phyloP scores from a whole-genome alignment of 1,140 invertebrate genomes.

The Monomorium pharaonis region DNA sequence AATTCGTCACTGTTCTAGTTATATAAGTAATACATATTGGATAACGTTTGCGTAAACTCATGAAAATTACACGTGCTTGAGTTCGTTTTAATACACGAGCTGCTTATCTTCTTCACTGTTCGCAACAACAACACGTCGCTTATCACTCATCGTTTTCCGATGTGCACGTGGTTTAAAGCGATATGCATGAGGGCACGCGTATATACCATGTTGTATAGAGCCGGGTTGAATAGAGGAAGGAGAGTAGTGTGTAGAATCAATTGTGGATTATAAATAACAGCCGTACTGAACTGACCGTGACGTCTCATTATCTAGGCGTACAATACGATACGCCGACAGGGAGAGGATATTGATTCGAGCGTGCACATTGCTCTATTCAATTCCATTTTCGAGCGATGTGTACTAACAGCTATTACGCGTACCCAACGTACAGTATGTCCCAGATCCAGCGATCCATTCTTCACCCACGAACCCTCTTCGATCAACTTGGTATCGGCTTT shows the following conservation, averaged over 20 bases:
- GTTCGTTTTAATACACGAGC: constrained; percentile 11
- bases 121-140: neutral
- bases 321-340: constrained; percentile 15
- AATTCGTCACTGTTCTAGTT: neutral
- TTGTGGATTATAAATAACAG: constrained; percentile 57
- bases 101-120: constrained; percentile 23
- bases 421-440: neutral
- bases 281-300: constrained; percentile 30
- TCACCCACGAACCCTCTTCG: neutral
- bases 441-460: neutral
- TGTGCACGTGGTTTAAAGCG: constrained; percentile 39
- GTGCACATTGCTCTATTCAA: constrained; percentile 34
- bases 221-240: neutral
- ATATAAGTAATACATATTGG: neutral
- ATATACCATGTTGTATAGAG: neutral
- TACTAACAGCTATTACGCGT: neutral
- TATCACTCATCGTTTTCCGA: constrained; percentile 38
- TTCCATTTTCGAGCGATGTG: constrained; percentile 33
- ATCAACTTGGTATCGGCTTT: neutral
- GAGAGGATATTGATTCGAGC: constrained; percentile 23
- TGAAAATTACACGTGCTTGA: constrained; percentile 5
- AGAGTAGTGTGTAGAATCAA: constrained; percentile 23
- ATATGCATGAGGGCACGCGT: constrained; percentile 10
- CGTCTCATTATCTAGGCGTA: constrained; percentile 49
- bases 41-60: neutral